Evolutionary conservation across 2,888 invertebrate genomes (phyloP).

Genomic region (Caenorhabditis plicata): DNA sequence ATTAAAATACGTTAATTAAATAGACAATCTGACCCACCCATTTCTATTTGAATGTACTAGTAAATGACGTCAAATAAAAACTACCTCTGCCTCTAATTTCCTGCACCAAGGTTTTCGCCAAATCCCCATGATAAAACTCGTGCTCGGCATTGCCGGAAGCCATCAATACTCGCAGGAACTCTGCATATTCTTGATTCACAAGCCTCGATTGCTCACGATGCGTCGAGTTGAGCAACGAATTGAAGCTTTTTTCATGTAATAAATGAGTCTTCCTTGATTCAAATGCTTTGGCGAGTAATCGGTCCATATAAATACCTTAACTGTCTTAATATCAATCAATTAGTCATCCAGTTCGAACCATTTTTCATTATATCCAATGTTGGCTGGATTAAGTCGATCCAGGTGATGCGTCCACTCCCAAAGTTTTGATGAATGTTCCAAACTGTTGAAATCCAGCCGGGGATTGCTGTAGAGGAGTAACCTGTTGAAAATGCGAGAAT

Average conservation of each 20-base stretch:
- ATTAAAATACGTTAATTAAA: no score
- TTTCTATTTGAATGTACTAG: no score
- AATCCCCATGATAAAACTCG: slow-evolving; percentile 36
- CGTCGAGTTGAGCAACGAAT: slow-evolving; percentile 4
- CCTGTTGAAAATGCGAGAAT: slow-evolving; percentile 30
- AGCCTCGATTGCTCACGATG: slow-evolving; percentile 5
- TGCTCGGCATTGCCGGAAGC: slow-evolving; percentile 23
- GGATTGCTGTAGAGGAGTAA: slow-evolving; percentile 38
- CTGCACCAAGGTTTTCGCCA: slow-evolving; percentile 23
- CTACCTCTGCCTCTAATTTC: slow-evolving; percentile 35
- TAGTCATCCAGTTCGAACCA: neutral
- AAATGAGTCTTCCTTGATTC: slow-evolving; percentile 20
- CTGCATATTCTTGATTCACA: slow-evolving; percentile 9
- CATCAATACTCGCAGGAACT: slow-evolving; percentile 11
- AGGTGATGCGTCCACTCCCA: slow-evolving; percentile 28
- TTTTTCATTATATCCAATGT: slow-evolving; percentile 13
- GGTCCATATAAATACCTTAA: slow-evolving; percentile 6
- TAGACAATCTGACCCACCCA: no score
- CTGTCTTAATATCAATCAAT: neutral
- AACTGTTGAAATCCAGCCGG: slow-evolving; percentile 32
- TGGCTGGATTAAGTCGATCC: slow-evolving; percentile 32
- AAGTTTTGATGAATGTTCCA: slow-evolving; percentile 32
- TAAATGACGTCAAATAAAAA: no score
- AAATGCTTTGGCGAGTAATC: slow-evolving; percentile 14
- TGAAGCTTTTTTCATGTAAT: slow-evolving; percentile 25